Evolutionary conservation across 2,113 vertebrate species (phyloP).

Genomic region (Ciconia boyciana): DNA sequence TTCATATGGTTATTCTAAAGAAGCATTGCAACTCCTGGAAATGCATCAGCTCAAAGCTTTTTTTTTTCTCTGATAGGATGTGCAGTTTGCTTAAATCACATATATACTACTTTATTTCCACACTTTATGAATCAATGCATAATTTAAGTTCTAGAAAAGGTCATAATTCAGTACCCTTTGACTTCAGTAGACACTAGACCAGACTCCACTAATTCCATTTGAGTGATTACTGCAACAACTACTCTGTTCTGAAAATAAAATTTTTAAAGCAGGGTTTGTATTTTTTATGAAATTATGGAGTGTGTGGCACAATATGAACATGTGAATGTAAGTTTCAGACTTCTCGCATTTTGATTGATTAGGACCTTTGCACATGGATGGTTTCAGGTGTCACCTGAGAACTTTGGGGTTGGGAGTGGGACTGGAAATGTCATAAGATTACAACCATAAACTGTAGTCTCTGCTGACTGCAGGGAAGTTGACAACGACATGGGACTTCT

Average conservation of each 20-base stretch:
- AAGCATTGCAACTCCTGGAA: neutral
- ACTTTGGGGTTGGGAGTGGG: neutral
- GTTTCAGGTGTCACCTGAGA: neutral
- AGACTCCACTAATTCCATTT: neutral
- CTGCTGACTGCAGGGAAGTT: neutral
- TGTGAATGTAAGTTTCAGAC: neutral
- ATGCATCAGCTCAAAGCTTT: neutral
- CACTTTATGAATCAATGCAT: neutral
- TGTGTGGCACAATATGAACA: neutral
- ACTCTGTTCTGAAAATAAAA: neutral
- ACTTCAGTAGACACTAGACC: neutral
- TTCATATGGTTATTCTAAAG: neutral
- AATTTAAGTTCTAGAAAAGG: neutral
- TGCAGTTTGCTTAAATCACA: neutral
- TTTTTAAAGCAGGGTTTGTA: neutral
- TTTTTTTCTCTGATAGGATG: neutral
- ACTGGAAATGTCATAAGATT: neutral
- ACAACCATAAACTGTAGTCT: neutral
- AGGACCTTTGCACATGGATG: neutral
- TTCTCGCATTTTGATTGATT: neutral
- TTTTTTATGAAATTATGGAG: neutral
- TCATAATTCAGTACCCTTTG: neutral
- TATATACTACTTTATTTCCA: neutral
- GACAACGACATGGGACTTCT: neutral
- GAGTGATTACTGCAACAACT: neutral